Conservation (phyloP, 2,113 vertebrate species). For the Varanus komodoensis region DNA sequence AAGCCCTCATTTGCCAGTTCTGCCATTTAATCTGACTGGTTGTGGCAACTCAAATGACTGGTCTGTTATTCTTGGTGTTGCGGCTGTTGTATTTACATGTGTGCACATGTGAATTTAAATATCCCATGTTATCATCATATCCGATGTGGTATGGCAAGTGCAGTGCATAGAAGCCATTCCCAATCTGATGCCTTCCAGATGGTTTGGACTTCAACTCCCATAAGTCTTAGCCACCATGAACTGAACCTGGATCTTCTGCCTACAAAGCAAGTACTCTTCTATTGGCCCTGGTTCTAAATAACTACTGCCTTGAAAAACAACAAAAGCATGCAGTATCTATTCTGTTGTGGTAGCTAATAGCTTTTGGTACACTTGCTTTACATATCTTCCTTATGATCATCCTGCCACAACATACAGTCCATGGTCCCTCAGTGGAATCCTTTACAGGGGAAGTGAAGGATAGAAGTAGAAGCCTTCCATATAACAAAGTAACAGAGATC, state of each 20-base stretch:
- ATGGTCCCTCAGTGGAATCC: not conserved
- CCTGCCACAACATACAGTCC: not conserved
- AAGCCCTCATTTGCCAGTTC: not conserved
- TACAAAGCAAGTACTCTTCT: not conserved
- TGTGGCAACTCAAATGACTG: not conserved
- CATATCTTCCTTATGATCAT: not conserved
- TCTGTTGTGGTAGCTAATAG: not conserved
- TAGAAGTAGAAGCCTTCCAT: not conserved
- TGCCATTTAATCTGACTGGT: not conserved
- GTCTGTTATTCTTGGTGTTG: no score
- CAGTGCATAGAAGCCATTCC: no score
- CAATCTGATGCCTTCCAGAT: no score
- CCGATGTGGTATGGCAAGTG: no score
- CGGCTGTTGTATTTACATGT: no score
- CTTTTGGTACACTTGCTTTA: not conserved
- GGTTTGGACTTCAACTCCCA: no score
- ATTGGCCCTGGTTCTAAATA: no score
- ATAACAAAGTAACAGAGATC: not conserved
- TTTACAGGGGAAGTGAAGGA: no score
- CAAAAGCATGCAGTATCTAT: not conserved
- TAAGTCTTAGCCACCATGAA: no score
- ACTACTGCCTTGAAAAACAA: not conserved
- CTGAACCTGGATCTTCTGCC: no score
- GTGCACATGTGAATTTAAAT: not conserved
- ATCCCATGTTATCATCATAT: no score